A percentile compares a stretch with the other conserved stretches of the same genome.
These are phyloP conservation scores for Onychomys torridus DNA, from an alignment of 2,797 vertebrate genomes.

Conservation along the genomic window DNA sequence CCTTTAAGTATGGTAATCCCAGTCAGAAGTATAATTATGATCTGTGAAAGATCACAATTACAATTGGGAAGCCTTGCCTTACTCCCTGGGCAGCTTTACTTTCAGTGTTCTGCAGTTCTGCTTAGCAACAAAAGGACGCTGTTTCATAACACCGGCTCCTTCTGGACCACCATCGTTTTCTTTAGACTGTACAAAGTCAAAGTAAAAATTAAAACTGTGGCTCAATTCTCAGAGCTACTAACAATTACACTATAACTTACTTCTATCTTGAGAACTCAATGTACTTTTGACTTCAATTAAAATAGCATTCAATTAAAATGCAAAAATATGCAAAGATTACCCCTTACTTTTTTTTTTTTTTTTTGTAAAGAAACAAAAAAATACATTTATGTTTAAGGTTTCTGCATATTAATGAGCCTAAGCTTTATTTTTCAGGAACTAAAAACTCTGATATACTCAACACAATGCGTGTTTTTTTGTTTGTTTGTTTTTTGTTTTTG, in stretches of 20 bases:
- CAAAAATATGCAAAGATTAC: background rate
- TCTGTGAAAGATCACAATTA: background rate
- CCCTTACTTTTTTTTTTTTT: background rate
- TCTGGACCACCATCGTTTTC: background rate
- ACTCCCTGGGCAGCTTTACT: background rate
- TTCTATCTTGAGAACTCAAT: conserved; percentile 23
- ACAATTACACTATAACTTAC: conserved; percentile 42
- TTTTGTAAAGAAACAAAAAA: background rate
- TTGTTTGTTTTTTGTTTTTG: too few relatives aligned
- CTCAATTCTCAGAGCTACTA: conserved; percentile 49
- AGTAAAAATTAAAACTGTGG: conserved; percentile 28
- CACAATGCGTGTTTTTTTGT: background rate
- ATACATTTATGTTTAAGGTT: background rate
- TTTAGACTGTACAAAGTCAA: conserved; percentile 6
- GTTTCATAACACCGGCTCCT: background rate
- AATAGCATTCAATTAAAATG: conserved; percentile 47
- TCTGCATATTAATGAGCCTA: conserved; percentile 45
- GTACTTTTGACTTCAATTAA: conserved; percentile 59
- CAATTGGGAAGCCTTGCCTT: background rate
- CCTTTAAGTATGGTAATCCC: background rate
- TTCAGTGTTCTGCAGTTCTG: background rate
- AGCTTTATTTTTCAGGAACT: background rate
- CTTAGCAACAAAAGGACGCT: background rate
- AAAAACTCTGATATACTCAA: background rate
- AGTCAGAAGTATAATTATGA: conserved; percentile 18